Percentiles rank a stretch among this genome's conserved stretches.
phyloP scores from a whole-genome alignment of 2,888 invertebrate species.

The Azorinus chamasolen region DNA sequence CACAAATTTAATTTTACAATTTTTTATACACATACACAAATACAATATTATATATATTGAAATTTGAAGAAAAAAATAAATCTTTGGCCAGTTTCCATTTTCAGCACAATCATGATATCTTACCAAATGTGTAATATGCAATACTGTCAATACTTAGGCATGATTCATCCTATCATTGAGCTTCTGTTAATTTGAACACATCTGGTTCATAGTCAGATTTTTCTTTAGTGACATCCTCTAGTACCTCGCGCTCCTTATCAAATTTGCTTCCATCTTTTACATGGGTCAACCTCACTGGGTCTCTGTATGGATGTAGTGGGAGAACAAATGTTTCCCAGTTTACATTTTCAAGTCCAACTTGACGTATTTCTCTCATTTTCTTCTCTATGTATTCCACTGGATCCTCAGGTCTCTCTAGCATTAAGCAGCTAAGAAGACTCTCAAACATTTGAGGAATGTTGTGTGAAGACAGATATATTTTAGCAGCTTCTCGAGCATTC shows the following conservation, averaged over 20 bases:
- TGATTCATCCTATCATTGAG: slow-evolving; percentile 41
- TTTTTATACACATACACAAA: too few relatives aligned
- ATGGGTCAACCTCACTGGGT: slow-evolving; percentile 73
- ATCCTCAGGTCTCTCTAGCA: slow-evolving; percentile 84
- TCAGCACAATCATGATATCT: too few relatives aligned
- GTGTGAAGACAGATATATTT: slow-evolving; percentile 79
- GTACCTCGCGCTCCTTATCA: slow-evolving; percentile 73
- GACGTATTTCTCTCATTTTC: slow-evolving; percentile 81
- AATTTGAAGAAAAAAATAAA: too few relatives aligned
- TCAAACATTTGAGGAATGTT: slow-evolving; percentile 84
- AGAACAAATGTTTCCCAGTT: slow-evolving; percentile 85
- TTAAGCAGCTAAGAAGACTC: slow-evolving; percentile 82
- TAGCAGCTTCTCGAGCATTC: slow-evolving; percentile 77
- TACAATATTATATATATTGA: too few relatives aligned
- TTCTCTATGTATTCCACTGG: slow-evolving; percentile 81
- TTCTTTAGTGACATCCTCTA: slow-evolving; percentile 30
- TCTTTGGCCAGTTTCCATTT: too few relatives aligned
- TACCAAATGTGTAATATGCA: too few relatives aligned
- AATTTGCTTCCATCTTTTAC: slow-evolving; percentile 80
- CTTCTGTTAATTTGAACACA: slow-evolving; percentile 81
- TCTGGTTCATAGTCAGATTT: slow-evolving; percentile 75
- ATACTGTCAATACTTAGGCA: neutral
- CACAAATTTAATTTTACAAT: too few relatives aligned
- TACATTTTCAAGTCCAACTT: slow-evolving; percentile 81
- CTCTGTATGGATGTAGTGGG: slow-evolving; percentile 82